A percentile compares a stretch with the other conserved stretches of the same genome.
phyloP scores from a whole-genome alignment of 2,797 vertebrate species.

The Lacerta viridis region DNA sequence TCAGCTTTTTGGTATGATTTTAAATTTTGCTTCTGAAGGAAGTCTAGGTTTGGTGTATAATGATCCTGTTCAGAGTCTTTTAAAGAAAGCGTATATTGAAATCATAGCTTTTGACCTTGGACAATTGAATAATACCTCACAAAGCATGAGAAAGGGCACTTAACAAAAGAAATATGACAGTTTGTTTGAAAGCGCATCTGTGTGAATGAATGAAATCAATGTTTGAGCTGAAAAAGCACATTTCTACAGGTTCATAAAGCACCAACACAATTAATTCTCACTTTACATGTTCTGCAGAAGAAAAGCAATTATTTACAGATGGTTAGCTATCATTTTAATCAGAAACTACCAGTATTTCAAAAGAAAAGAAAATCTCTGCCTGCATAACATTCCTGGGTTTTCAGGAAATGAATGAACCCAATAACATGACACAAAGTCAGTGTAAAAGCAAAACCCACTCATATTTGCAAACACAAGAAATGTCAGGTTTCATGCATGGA shows the following conservation, averaged over 20 bases:
- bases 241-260: constrained; percentile 11
- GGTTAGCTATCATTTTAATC: constrained; percentile 1
- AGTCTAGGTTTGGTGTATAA: background rate
- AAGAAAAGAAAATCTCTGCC: background rate
- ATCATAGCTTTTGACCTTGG: background rate
- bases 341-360: background rate
- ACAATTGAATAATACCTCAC: background rate
- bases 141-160: background rate
- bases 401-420: background rate
- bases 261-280: constrained; percentile 16
- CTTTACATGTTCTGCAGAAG: constrained; percentile 23
- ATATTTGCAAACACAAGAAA: constrained; percentile 48
- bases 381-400: background rate
- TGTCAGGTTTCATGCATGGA: constrained; percentile 13
- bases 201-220: background rate
- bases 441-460: constrained; percentile 38
- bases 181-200: rapidly evolving
- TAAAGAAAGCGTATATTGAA: background rate
- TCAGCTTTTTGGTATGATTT: background rate
- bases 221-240: background rate
- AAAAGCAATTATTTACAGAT: constrained; percentile 15
- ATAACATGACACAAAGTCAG: background rate
- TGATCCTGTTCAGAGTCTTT: background rate
- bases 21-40: background rate
- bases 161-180: background rate